These are phyloP conservation scores for Hydroisotoma schaefferi DNA, from an alignment of 2,888 invertebrate species.

Conservation along the genomic window DNA sequence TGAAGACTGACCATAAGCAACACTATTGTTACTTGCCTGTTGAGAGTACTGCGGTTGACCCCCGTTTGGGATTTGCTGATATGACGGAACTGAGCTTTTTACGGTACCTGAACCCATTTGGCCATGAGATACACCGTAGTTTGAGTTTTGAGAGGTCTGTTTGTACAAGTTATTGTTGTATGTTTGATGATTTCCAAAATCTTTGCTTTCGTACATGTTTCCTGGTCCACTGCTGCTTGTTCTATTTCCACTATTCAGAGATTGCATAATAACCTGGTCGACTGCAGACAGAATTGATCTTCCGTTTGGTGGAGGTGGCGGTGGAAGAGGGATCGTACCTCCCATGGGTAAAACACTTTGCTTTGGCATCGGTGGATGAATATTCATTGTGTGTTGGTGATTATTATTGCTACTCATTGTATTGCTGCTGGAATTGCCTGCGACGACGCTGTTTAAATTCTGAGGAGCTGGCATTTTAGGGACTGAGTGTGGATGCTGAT, in stretches of 20 bases:
- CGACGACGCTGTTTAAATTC: neutral
- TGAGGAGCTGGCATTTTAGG: constrained; percentile 7
- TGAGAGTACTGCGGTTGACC: too few species aligned
- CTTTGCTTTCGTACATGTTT: neutral
- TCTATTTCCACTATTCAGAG: constrained; percentile 34
- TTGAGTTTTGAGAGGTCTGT: neutral
- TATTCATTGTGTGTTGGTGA: constrained; percentile 8
- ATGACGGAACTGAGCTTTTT: neutral
- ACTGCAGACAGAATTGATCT: constrained; percentile 38
- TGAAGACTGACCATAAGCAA: too few species aligned
- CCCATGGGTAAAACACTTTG: constrained; percentile 8
- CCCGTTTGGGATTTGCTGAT: too few species aligned
- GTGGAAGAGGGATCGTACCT: constrained; percentile 26
- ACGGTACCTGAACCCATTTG: neutral
- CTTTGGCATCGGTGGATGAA: constrained; percentile 7
- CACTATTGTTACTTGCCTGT: neutral
- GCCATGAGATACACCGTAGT: neutral
- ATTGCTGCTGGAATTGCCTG: constrained; percentile 1
- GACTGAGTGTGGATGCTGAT: constrained; percentile 5
- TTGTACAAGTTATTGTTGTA: constrained; percentile 17
- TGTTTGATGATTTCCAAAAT: neutral
- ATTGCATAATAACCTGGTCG: constrained; percentile 42
- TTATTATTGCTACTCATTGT: constrained; percentile 5
- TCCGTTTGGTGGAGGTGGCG: constrained; percentile 24
- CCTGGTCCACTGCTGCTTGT: constrained; percentile 17